Base-by-base conservation (phyloP, 2,113 vertebrate genomes). In the Mesocricetus auratus region DNA sequence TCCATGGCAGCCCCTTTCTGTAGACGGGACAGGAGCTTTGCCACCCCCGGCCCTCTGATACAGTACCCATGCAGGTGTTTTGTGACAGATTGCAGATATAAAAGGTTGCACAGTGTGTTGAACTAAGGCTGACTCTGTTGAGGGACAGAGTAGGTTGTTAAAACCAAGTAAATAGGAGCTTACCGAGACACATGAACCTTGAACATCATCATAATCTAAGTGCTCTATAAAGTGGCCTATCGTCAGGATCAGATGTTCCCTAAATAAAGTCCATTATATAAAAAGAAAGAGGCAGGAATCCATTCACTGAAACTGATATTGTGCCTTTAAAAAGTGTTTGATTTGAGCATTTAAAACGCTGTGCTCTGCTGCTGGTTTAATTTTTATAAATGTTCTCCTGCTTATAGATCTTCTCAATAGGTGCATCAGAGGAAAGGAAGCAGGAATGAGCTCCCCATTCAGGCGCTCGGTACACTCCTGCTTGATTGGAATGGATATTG, bases 401-500 rank as follows among this genome's bases (percentile, higher is more conserved):
- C 93, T 96, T 97, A 98, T 86, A 98, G 98, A 98, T 94, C 96
- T 94, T 98, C 97, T 99, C 98, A 98, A 98, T 98, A 98, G 98
- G 98, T 96, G 98, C 98, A 98, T 98, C 98, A 98, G 97, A 97
- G 97, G 98, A 98, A 98, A 97, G 89, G 92, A 97, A 98, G 97
- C 93, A 98, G 98, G 98, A 98, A 98, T 94, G 97, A 98, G 98
- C 97, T 98, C 95, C 98, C 98, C 98, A 98, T 98, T 98, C 98
- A 98, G 97, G 96, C 98, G 97, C 97, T 98, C 97, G 95, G 98
- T 96, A 94, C 97, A 98, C 97, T 98, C 96, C 98, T 91, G 96
- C 98, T 98, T 99, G 98, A 98, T 98, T 99, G 98, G 98, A 98
- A 99, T 98, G 97, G 98, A 98, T 98, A 99, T 98, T 98, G 98